phyloP scores from a whole-genome alignment of 2,113 vertebrate species.

The Gulo gulo region DNA sequence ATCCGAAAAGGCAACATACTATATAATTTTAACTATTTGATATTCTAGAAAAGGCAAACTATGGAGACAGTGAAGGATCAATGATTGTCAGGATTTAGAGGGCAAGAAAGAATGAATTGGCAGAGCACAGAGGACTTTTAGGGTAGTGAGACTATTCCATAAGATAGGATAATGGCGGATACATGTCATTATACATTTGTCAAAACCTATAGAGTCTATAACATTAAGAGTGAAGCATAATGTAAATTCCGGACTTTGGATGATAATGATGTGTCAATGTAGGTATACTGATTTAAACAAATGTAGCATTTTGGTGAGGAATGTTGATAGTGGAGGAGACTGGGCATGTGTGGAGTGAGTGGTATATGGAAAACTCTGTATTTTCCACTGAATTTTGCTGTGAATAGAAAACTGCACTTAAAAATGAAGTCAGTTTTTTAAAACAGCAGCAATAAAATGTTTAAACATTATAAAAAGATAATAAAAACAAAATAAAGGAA shows the following conservation, averaged over 20 bases:
- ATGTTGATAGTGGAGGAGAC: neutral
- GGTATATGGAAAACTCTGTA: neutral
- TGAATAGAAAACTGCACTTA: neutral
- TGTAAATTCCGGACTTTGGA: no score
- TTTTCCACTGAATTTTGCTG: neutral
- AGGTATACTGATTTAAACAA: neutral
- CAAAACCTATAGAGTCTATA: neutral
- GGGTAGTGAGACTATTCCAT: neutral
- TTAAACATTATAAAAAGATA: neutral
- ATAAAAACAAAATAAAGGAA: neutral
- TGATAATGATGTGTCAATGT: neutral
- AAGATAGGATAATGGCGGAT: neutral
- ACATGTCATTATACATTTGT: neutral
- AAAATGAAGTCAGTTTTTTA: neutral
- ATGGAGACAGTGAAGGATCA: neutral
- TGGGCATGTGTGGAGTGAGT: neutral
- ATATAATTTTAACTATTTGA: neutral
- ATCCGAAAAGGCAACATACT: neutral
- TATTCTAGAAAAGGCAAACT: neutral
- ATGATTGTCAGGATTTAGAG: neutral
- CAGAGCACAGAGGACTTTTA: neutral
- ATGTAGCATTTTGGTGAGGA: neutral
- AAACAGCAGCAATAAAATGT: neutral
- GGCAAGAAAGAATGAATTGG: neutral
- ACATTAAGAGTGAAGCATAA: neutral